These are phyloP conservation scores for Halyomorpha halys DNA, from an alignment of 1,140 invertebrate genomes.

Conservation along the genomic window DNA sequence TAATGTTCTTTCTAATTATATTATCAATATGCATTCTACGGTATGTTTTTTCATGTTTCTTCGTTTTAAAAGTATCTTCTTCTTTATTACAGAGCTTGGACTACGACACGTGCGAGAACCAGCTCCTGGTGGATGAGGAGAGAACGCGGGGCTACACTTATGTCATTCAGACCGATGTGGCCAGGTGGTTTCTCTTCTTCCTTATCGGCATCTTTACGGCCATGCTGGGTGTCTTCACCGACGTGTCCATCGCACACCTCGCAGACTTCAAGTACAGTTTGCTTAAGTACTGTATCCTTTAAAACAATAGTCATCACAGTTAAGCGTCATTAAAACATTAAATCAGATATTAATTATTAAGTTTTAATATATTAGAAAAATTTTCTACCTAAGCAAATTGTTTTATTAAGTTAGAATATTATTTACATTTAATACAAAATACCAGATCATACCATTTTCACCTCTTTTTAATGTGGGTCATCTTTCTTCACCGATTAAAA, in stretches of 20 bases:
- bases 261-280: slow-evolving; percentile 70
- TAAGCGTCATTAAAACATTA: no score
- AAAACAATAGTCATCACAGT: not conserved
- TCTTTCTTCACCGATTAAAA: no score
- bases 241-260: slow-evolving; percentile 79
- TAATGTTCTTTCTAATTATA: no score
- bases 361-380: no score
- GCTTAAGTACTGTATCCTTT: slow-evolving; percentile 70
- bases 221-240: slow-evolving; percentile 75
- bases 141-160: slow-evolving; percentile 60
- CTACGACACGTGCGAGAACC: slow-evolving; percentile 82
- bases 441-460: no score
- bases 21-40: no score
- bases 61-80: slow-evolving; percentile 9
- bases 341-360: no score
- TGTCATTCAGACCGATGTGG: slow-evolving; percentile 62
- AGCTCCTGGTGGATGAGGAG: slow-evolving; percentile 68
- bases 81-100: slow-evolving; percentile 66
- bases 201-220: slow-evolving; percentile 88
- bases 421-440: no score
- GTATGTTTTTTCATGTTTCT: not conserved
- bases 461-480: no score
- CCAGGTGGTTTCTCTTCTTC: slow-evolving; percentile 87
- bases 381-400: no score
- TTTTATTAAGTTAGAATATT: no score